A percentile compares a stretch with the other conserved stretches of the same genome.
These are phyloP conservation scores for Mactra quadrangularis DNA, from an alignment of 1,140 invertebrate species.

Conservation along the genomic window DNA sequence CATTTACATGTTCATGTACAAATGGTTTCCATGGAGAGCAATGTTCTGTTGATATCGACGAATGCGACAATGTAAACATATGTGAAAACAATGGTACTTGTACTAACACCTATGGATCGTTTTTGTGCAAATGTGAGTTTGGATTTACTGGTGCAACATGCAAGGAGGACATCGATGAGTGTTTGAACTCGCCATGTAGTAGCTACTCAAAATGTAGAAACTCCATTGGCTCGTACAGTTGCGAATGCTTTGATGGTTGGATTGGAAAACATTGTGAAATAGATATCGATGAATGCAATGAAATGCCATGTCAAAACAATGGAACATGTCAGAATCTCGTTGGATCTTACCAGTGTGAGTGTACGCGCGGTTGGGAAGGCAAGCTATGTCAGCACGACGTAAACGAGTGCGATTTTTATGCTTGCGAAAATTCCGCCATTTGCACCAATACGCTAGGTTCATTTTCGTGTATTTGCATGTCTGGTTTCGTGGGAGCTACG, in stretches of 20 bases:
- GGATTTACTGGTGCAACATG: constrained; percentile 25
- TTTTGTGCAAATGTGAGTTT: constrained; percentile 92
- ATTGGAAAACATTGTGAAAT: constrained; percentile 51
- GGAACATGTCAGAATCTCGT: constrained; percentile 55
- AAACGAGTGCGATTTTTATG: constrained; percentile 33
- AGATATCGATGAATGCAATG: constrained; percentile 53
- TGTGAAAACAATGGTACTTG: constrained; percentile 65
- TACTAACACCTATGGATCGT: constrained; percentile 30
- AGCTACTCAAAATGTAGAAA: constrained; percentile 52
- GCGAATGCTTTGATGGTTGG: constrained; percentile 49
- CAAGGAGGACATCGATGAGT: constrained; percentile 22
- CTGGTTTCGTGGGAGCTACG: constrained; percentile 25
- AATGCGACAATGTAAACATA: constrained; percentile 61
- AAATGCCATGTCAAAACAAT: constrained; percentile 50
- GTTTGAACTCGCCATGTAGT: constrained; percentile 34
- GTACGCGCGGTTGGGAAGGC: constrained; percentile 44
- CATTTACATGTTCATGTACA: constrained; percentile 83
- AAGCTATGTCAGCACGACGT: constrained; percentile 40
- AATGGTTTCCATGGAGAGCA: constrained; percentile 95
- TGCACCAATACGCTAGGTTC: constrained; percentile 40
- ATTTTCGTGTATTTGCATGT: constrained; percentile 45
- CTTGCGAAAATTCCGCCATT: constrained; percentile 5
- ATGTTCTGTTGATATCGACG: constrained; percentile 88
- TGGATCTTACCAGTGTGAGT: constrained; percentile 47
- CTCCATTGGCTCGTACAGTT: constrained; percentile 29